phyloP scores from a whole-genome alignment of 2,888 invertebrate genomes.

The Drosophila kokeensis region DNA sequence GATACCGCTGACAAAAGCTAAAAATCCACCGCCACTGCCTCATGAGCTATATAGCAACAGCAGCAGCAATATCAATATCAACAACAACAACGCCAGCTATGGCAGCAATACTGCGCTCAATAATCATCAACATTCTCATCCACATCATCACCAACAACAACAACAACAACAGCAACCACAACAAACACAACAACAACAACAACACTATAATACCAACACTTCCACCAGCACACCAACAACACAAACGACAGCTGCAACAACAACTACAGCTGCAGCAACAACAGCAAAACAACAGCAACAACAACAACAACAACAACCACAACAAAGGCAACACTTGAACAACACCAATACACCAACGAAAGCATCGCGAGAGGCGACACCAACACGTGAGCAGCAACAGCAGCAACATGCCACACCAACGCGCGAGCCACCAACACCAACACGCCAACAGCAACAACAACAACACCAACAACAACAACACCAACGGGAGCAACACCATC shows the following conservation, averaged over 20 bases:
- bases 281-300: constrained; percentile 37
- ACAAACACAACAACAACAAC: constrained; percentile 26
- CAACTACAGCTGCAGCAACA: constrained; percentile 38
- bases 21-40: constrained; percentile 85
- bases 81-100: constrained; percentile 36
- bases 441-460: constrained; percentile 59
- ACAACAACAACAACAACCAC: constrained; percentile 11
- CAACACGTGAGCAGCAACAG: constrained; percentile 62
- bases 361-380: constrained; percentile 70
- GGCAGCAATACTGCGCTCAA: constrained; percentile 58
- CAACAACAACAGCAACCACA: constrained; percentile 2
- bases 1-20: constrained; percentile 83
- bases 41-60: constrained; percentile 65
- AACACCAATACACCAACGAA: constrained; percentile 70
- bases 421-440: constrained; percentile 57
- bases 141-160: constrained; percentile 33
- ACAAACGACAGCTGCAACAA: constrained; percentile 27
- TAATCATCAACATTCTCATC: constrained; percentile 42
- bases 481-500: constrained; percentile 57
- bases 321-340: constrained; percentile 55
- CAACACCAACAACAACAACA: constrained; percentile 53
- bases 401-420: constrained; percentile 56
- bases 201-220: constrained; percentile 42
- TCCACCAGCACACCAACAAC: constrained; percentile 44
- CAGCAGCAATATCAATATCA: constrained; percentile 48